A percentile compares a stretch with the other conserved stretches of the same genome.
Evolutionary conservation across 1,140 invertebrate genomes (phyloP).

Genomic region (Gonioctena quinquepunctata): DNA sequence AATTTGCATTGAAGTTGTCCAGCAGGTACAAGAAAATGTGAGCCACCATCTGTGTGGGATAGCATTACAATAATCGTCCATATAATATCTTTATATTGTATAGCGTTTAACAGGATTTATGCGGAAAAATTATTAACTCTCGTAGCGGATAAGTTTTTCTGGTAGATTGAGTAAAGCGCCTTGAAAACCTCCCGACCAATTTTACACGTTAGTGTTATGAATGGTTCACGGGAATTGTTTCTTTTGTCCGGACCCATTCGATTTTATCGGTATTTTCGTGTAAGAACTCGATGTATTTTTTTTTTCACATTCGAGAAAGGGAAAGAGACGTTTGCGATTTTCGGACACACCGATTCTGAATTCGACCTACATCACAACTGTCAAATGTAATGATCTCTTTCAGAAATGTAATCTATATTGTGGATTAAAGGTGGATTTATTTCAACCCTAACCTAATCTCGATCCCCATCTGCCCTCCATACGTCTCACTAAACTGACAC

Average conservation of each 20-base stretch:
- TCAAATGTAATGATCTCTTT: slow-evolving; percentile 8
- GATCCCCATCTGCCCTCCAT: slow-evolving; percentile 3
- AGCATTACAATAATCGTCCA: background rate
- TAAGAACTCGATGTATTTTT: background rate
- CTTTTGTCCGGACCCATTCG: background rate
- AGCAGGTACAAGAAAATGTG: background rate
- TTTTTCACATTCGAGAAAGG: background rate
- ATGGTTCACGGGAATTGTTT: background rate
- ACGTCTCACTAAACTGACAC: slow-evolving; percentile 1
- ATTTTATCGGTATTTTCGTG: background rate
- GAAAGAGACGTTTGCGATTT: background rate
- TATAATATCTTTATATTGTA: background rate
- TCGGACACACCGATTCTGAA: background rate
- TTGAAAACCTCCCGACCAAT: background rate
- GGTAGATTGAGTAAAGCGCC: slow-evolving; percentile 13
- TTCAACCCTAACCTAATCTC: slow-evolving; percentile 11
- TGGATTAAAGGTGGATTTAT: slow-evolving; percentile 12
- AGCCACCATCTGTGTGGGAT: background rate
- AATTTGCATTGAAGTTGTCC: background rate
- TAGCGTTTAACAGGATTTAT: background rate
- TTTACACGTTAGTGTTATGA: slow-evolving; percentile 3
- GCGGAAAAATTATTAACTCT: slow-evolving; percentile 9
- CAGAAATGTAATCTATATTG: slow-evolving; percentile 5
- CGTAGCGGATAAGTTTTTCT: background rate
- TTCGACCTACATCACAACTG: slow-evolving; percentile 14